These are phyloP conservation scores for Drosophila fungiperda DNA, from an alignment of 2,888 invertebrate species.

Conservation along the genomic window DNA sequence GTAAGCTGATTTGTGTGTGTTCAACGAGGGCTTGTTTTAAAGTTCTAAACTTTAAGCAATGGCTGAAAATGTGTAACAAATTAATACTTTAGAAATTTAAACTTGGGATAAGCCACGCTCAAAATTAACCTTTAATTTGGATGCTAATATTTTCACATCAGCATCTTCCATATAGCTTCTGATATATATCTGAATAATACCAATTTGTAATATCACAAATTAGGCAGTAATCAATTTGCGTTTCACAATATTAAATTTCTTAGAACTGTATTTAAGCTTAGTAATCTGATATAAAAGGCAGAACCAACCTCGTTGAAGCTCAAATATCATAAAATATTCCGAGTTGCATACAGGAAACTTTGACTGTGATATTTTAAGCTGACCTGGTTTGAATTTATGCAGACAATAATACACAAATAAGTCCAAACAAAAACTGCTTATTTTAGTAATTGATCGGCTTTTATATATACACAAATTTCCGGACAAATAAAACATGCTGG, in stretches of 20 bases:
- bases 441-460: background rate
- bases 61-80: background rate
- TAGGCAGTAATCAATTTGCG: background rate
- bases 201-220: background rate
- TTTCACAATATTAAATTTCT: background rate
- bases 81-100: background rate
- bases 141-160: background rate
- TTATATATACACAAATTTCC: background rate
- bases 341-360: slow-evolving; percentile 26
- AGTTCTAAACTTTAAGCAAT: background rate
- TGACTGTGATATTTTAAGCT: background rate
- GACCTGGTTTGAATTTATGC: background rate
- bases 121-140: background rate
- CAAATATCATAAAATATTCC: slow-evolving; percentile 9
- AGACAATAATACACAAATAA: background rate
- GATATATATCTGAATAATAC: background rate
- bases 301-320: slow-evolving; percentile 21
- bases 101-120: background rate
- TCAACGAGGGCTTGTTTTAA: slow-evolving; percentile 35
- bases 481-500: background rate
- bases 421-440: background rate
- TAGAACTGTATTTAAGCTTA: background rate
- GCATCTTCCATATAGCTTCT: background rate
- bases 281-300: background rate
- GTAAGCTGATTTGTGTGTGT: slow-evolving; percentile 35